These are phyloP conservation scores for Leptopilina myrica DNA, from an alignment of 2,888 invertebrate genomes.

Conservation along the genomic window DNA sequence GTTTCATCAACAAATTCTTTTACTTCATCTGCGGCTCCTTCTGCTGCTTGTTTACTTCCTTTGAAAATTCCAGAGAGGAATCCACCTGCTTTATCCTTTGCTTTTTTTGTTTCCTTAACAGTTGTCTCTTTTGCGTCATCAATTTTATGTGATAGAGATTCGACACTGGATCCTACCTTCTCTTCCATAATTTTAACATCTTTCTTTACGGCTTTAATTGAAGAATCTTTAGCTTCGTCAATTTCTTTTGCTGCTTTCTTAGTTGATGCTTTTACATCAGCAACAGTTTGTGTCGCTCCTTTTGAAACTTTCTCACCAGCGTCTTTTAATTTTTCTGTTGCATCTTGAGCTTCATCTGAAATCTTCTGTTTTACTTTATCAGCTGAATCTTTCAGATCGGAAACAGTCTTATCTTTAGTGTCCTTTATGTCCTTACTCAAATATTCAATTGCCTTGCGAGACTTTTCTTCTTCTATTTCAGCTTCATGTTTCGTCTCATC, in stretches of 20 bases:
- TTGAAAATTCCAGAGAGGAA: slow-evolving; percentile 49
- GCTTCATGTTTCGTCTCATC: slow-evolving; percentile 41
- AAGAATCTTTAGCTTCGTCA: slow-evolving; percentile 54
- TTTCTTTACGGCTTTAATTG: slow-evolving; percentile 44
- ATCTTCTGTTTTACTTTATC: slow-evolving; percentile 39
- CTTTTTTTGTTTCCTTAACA: slow-evolving; percentile 45
- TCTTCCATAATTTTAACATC: slow-evolving; percentile 48
- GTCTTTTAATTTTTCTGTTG: slow-evolving; percentile 16
- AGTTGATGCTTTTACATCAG: slow-evolving; percentile 51
- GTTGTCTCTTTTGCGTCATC: slow-evolving; percentile 56
- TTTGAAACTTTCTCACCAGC: slow-evolving; percentile 21
- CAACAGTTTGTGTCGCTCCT: slow-evolving; percentile 39
- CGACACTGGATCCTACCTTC: slow-evolving; percentile 48
- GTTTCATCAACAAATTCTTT: slow-evolving; percentile 49
- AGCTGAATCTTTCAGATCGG: slow-evolving; percentile 41
- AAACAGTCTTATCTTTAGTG: slow-evolving; percentile 46
- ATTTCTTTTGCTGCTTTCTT: slow-evolving; percentile 46
- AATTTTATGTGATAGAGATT: slow-evolving; percentile 43
- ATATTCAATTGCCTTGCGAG: slow-evolving; percentile 34
- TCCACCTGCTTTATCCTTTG: slow-evolving; percentile 52
- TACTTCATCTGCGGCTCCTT: slow-evolving; percentile 41
- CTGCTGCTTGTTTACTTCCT: slow-evolving; percentile 46
- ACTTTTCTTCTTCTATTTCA: slow-evolving; percentile 57
- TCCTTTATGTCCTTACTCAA: slow-evolving; percentile 33
- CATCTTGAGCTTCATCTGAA: slow-evolving; percentile 42